A percentile compares a stretch with the other conserved stretches of the same genome.
Evolutionary conservation across 2,113 vertebrate genomes (phyloP).

Genomic region (Marmota flaviventris): DNA sequence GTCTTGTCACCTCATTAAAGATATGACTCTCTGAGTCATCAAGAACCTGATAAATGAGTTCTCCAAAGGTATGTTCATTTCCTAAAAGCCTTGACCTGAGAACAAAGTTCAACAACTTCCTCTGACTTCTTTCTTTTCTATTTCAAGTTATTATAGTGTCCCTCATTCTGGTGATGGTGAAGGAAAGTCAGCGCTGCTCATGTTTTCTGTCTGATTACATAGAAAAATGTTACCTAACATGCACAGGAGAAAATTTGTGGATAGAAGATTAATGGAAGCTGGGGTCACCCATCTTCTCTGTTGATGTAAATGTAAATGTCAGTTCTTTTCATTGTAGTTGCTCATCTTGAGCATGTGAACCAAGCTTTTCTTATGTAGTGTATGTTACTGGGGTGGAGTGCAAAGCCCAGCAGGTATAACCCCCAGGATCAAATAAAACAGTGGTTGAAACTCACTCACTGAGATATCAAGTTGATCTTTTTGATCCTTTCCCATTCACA

Average conservation of each 20-base stretch:
- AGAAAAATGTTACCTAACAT: background rate
- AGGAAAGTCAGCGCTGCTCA: background rate
- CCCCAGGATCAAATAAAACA: background rate
- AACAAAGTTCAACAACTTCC: slow-evolving; percentile 14
- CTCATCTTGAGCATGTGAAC: background rate
- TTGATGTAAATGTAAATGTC: background rate
- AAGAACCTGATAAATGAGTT: background rate
- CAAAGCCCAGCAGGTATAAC: background rate
- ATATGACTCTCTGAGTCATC: background rate
- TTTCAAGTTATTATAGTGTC: background rate
- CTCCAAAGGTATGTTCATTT: background rate
- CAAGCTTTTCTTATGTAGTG: background rate
- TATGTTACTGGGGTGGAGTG: background rate
- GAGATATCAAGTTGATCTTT: background rate
- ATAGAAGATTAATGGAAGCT: background rate
- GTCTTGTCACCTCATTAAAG: background rate
- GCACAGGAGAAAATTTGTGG: background rate
- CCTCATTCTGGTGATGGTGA: background rate
- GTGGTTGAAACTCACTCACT: background rate
- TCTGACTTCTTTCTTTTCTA: background rate
- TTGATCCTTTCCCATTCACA: background rate
- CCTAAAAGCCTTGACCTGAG: background rate
- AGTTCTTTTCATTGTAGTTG: background rate
- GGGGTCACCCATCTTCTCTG: background rate
- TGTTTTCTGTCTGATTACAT: background rate